These are phyloP conservation scores for Penaeus monodon DNA, from an alignment of 2,888 invertebrate species.

Conservation along the genomic window DNA sequence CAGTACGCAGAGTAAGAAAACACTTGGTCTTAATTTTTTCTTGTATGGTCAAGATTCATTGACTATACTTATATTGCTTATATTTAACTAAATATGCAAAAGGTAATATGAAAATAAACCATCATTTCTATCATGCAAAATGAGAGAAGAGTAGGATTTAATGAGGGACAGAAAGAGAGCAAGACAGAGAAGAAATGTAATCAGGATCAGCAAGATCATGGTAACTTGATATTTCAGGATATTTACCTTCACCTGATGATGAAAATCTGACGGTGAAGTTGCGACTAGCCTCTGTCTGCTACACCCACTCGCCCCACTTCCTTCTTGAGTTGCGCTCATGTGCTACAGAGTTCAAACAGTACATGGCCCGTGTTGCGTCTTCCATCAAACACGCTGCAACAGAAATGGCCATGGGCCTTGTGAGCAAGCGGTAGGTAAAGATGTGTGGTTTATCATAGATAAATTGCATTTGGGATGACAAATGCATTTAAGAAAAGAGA, in stretches of 20 bases:
- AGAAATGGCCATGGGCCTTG: constrained; percentile 90
- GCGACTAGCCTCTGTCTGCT: constrained; percentile 91
- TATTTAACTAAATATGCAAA: too few species aligned
- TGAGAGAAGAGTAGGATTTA: too few species aligned
- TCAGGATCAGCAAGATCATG: background rate
- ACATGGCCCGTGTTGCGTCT: constrained; percentile 84
- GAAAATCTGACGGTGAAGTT: constrained; percentile 70
- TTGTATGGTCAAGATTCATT: too few species aligned
- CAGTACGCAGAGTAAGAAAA: constrained; percentile 3
- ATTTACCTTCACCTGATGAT: constrained; percentile 13
- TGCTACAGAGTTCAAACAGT: constrained; percentile 90
- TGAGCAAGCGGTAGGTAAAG: constrained; percentile 66
- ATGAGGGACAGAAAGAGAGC: too few species aligned
- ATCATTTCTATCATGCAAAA: too few species aligned
- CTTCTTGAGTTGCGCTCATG: constrained; percentile 88
- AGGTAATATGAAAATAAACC: too few species aligned
- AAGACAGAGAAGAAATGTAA: too few species aligned
- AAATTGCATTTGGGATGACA: too few species aligned
- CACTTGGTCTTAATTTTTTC: background rate
- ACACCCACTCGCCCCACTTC: constrained; percentile 90
- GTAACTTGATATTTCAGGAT: constrained; percentile 2
- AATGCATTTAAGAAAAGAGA: too few species aligned
- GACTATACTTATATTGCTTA: too few species aligned
- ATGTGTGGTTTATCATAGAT: background rate
- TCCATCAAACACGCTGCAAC: constrained; percentile 91